Percentiles rank a stretch among this genome's conserved stretches.
Evolutionary conservation across 2,797 vertebrate genomes (phyloP).

Genomic region (Erpetoichthys calabaricus): DNA sequence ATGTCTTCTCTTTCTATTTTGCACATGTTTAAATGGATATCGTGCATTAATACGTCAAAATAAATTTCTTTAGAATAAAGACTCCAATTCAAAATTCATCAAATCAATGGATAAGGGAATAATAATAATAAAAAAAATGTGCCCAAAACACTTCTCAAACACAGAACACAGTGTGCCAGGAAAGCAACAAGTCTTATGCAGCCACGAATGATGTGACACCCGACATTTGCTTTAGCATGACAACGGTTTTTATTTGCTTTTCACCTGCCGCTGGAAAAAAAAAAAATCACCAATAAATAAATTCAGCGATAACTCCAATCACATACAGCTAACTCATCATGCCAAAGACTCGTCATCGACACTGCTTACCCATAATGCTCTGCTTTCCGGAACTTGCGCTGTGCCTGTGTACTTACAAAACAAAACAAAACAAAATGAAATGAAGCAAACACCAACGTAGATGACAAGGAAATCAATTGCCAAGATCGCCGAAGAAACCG

Average conservation of each 20-base stretch:
- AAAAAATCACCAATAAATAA: constrained; percentile 4
- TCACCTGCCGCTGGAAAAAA: constrained; percentile 1
- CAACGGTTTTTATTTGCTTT: constrained; percentile 8
- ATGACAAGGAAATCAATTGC: constrained; percentile 14
- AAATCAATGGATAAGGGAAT: constrained; percentile 34
- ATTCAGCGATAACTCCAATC: too few relatives aligned
- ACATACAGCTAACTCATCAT: constrained; percentile 79
- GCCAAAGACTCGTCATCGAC: constrained; percentile 71
- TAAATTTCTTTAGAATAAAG: constrained; percentile 44
- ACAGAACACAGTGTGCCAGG: constrained; percentile 21
- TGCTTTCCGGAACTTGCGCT: constrained; percentile 41
- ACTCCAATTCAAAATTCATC: constrained; percentile 50
- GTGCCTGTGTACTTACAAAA: constrained; percentile 40
- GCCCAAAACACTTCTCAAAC: constrained; percentile 19
- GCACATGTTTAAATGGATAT: constrained; percentile 61
- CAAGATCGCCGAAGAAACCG: constrained; percentile 22
- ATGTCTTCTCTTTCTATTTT: constrained; percentile 58
- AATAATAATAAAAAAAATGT: constrained; percentile 21
- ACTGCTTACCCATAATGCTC: constrained; percentile 28
- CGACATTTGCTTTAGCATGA: constrained; percentile 24
- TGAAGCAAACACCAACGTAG: constrained; percentile 16
- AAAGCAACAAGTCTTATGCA: constrained; percentile 27
- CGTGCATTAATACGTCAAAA: constrained; percentile 59
- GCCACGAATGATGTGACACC: constrained; percentile 15
- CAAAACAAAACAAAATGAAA: too few relatives aligned